Base-by-base conservation (phyloP, 2,113 vertebrate genomes). In the Haemorhous mexicanus region DNA sequence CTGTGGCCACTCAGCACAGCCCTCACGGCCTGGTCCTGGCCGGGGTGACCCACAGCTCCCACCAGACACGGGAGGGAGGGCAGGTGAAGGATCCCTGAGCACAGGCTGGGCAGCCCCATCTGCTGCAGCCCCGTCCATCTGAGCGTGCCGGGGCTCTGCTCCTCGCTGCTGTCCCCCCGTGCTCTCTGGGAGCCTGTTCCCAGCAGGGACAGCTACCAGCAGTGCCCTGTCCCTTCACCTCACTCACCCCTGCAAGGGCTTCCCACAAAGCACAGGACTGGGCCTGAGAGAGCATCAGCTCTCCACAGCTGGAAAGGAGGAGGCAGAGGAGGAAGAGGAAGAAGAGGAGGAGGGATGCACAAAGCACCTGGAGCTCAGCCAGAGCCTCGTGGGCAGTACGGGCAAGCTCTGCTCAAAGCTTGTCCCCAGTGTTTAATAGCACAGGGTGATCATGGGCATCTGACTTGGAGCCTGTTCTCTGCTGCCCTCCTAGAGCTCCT, bases 401-500 rank as follows among this genome's bases (percentile, higher is more conserved):
- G 50, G 63, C 67, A n/a, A 84, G 72, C 56, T 74, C 56, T 67
- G 79, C 94, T 84, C 76, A 32, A 50, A 72, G 75, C 85, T 43
- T 84, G 93, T 78, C 95, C 87, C 6, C 75, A 66, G 72, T n/a
- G 81, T 82, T 95, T 86, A 84, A 96, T 59, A 77, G 88, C 92
- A 78, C 32, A 28, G 64, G 90, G 64, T 75, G 82, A 78, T 81
- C 62, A 39, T 2, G 44, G 92, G 56, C 83, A 37, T 83, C 82
- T 86, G 87, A 91, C 67, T 73, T 0, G 24, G 67, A 96, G 93
- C 58, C 87, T 56, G 61, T 70, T 72, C 0, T 0, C 82, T 80
- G 76, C 93, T 93, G 94, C 85, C 85, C 92, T 95, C 68, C 85
- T 81, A 35, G 68, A 94, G 94, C 82, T 88, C 67, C 93, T 96